These are phyloP conservation scores for Parotia lawesii DNA, from an alignment of 2,113 vertebrate species.

Conservation along the genomic window DNA sequence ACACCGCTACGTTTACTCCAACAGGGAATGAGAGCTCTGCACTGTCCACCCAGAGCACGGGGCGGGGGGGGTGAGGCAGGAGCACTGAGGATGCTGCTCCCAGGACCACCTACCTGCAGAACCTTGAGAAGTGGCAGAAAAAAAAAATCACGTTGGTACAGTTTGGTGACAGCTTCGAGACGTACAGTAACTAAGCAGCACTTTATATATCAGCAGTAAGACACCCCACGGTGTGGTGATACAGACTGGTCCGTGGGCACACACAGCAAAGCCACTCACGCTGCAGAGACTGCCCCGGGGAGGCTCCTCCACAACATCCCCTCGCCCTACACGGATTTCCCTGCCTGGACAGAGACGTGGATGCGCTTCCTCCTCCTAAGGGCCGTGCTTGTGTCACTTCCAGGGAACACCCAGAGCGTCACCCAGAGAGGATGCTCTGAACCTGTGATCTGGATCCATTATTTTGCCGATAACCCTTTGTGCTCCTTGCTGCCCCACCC, in stretches of 20 bases:
- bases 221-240: slow-evolving; percentile 70
- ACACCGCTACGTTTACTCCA: not conserved
- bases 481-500: not conserved
- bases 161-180: slow-evolving; percentile 44
- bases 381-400: not conserved
- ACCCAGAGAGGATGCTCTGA: not conserved
- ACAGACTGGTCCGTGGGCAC: slow-evolving; percentile 47
- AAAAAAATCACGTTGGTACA: slow-evolving; percentile 1
- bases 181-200: slow-evolving; percentile 49
- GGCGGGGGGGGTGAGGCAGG: not conserved
- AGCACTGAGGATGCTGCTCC: not conserved
- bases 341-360: not conserved
- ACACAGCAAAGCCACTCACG: slow-evolving; percentile 61
- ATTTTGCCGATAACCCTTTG: not conserved
- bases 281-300: not conserved
- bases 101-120: slow-evolving; percentile 47
- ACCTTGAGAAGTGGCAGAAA: slow-evolving; percentile 43
- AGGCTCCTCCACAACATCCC: not conserved
- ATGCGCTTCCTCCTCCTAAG: not conserved
- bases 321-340: not conserved
- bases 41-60: not conserved
- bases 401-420: not conserved
- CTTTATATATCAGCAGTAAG: slow-evolving; percentile 58
- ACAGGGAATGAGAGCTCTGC: not conserved
- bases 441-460: not conserved